A percentile compares a stretch with the other conserved stretches of the same genome.
These are phyloP conservation scores for Meriones psammophilus DNA, from an alignment of 2,797 vertebrate genomes.

Conservation along the genomic window DNA sequence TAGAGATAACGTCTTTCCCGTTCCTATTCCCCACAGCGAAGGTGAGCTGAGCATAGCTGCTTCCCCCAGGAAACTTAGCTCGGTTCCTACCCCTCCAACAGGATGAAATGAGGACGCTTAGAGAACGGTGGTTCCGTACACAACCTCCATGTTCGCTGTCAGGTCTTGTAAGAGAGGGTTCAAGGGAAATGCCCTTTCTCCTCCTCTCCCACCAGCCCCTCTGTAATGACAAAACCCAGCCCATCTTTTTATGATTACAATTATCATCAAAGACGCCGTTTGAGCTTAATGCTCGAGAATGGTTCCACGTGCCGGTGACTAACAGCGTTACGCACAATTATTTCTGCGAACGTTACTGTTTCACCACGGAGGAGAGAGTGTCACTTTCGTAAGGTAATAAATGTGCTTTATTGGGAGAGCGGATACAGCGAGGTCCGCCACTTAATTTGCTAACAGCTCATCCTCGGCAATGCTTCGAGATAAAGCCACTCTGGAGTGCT, in stretches of 20 bases:
- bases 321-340: constrained; percentile 37
- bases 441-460: constrained; percentile 64
- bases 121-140: background rate
- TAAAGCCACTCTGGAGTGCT: constrained; percentile 29
- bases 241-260: constrained; percentile 54
- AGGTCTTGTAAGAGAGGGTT: background rate
- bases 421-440: background rate
- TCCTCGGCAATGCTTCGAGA: constrained; percentile 18
- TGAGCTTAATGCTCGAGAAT: constrained; percentile 46
- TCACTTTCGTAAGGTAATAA: constrained; percentile 65
- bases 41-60: background rate
- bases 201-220: background rate
- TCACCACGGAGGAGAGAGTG: constrained; percentile 51
- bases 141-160: background rate
- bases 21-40: background rate
- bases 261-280: constrained; percentile 52
- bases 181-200: background rate
- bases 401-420: constrained; percentile 63
- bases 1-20: background rate
- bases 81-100: background rate
- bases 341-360: constrained; percentile 56
- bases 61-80: background rate
- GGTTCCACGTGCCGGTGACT: background rate
- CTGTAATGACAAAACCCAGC: background rate
- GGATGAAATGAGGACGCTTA: too few species aligned